A percentile compares a stretch with the other conserved stretches of the same genome.
Evolutionary conservation across 2,113 vertebrate genomes (phyloP).

Genomic region (Chloropsis hardwickii): DNA sequence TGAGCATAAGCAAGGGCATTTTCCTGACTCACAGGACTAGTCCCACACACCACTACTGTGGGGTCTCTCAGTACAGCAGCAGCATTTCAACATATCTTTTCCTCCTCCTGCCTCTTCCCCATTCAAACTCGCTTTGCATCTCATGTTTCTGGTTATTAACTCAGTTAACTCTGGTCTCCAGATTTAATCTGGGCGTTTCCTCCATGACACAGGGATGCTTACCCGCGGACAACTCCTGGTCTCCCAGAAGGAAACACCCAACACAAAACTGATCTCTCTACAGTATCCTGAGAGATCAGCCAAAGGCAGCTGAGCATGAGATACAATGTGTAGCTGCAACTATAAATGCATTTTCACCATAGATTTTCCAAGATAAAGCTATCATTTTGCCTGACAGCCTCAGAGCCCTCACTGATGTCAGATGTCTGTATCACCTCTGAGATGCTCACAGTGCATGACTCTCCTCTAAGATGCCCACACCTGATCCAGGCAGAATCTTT

Average conservation of each 20-base stretch:
- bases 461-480: neutral
- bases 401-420: neutral
- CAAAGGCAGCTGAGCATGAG: neutral
- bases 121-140: neutral
- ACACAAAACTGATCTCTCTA: neutral
- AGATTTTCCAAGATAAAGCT: neutral
- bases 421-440: neutral
- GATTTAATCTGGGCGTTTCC: neutral
- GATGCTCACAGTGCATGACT: neutral
- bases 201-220: accelerated
- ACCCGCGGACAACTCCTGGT: neutral
- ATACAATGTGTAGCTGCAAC: neutral
- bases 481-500: neutral
- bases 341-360: neutral
- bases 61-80: neutral
- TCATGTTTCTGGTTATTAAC: neutral
- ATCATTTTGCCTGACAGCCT: neutral
- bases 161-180: neutral
- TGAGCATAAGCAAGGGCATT: neutral
- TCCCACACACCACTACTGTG: neutral
- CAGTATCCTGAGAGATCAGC: neutral
- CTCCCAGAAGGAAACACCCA: neutral
- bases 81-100: neutral
- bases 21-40: neutral
- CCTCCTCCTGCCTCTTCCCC: neutral